These are phyloP conservation scores for Myiotriccus ornatus DNA, from an alignment of 2,797 vertebrate species.

Conservation along the genomic window DNA sequence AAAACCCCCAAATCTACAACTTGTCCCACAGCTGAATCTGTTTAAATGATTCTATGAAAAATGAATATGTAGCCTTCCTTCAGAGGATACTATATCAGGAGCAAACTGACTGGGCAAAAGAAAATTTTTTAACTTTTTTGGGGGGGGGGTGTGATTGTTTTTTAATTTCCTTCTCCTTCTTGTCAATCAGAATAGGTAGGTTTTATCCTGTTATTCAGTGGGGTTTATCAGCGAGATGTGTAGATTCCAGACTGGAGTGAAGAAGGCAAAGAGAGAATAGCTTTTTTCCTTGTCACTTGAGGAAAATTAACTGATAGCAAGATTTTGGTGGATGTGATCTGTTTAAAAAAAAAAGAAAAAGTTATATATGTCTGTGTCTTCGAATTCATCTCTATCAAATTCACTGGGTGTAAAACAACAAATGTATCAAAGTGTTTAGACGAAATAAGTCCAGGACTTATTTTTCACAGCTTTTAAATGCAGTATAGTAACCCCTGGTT, in stretches of 20 bases:
- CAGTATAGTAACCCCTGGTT: not conserved
- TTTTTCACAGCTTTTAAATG: not conserved
- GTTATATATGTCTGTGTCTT: not conserved
- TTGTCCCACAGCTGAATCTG: not conserved
- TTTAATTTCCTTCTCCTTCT: not conserved
- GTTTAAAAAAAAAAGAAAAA: too few species aligned
- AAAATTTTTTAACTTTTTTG: not conserved
- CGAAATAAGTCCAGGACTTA: not conserved
- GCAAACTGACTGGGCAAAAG: not conserved
- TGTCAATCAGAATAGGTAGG: not conserved
- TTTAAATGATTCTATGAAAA: not conserved
- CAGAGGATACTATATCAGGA: not conserved
- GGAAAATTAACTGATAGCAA: not conserved
- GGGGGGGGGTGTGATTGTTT: not conserved
- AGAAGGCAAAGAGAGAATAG: not conserved
- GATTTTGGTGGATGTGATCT: not conserved
- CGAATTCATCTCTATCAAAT: not conserved
- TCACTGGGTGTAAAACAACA: not conserved
- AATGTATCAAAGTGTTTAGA: not conserved
- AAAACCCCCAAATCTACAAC: fast-evolving
- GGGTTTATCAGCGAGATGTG: not conserved
- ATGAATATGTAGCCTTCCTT: not conserved
- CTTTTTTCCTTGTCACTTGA: not conserved
- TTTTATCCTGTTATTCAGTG: not conserved
- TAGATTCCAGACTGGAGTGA: not conserved